Evolutionary conservation across 53 echinoderm and acorn worm genomes (phyloP).

Genomic region (Holothuria scabra): DNA sequence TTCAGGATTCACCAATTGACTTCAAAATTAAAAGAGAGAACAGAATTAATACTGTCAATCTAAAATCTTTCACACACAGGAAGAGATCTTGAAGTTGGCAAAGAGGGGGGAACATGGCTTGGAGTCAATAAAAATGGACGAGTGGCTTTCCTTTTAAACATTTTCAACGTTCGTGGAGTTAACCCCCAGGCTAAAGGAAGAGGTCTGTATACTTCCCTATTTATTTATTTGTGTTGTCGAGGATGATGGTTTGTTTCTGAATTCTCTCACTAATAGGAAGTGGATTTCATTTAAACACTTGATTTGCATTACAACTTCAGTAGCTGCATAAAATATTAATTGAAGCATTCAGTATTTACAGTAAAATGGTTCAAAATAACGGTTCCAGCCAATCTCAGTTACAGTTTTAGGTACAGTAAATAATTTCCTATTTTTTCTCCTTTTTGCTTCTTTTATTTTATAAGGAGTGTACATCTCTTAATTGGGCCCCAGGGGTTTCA

Average conservation of each 20-base stretch:
- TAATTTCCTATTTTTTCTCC: no score
- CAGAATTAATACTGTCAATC: neutral
- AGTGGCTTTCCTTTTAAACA: conserved; percentile 76
- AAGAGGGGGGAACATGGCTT: conserved; percentile 94
- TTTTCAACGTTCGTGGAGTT: conserved; percentile 51
- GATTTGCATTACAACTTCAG: no score
- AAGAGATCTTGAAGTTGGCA: conserved; percentile 74
- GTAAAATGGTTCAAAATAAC: no score
- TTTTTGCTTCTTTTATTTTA: no score
- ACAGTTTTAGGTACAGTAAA: no score
- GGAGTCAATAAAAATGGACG: conserved; percentile 75
- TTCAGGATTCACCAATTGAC: neutral
- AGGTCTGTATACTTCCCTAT: conserved; percentile 48
- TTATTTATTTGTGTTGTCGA: neutral
- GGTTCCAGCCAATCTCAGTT: no score
- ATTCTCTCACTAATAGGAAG: neutral
- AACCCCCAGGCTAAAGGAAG: conserved; percentile 79
- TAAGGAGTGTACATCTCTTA: no score
- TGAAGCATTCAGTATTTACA: no score
- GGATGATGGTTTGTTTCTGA: no score
- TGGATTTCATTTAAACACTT: no score
- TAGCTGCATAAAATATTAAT: no score
- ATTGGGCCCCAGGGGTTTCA: no score
- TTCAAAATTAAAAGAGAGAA: neutral
- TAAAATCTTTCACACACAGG: conserved; percentile 40